Evolutionary conservation across 2,113 vertebrate species (phyloP), one percentile per base, ranked within the genome.

Genomic region (Cynoglossus semilaevis): DNA sequence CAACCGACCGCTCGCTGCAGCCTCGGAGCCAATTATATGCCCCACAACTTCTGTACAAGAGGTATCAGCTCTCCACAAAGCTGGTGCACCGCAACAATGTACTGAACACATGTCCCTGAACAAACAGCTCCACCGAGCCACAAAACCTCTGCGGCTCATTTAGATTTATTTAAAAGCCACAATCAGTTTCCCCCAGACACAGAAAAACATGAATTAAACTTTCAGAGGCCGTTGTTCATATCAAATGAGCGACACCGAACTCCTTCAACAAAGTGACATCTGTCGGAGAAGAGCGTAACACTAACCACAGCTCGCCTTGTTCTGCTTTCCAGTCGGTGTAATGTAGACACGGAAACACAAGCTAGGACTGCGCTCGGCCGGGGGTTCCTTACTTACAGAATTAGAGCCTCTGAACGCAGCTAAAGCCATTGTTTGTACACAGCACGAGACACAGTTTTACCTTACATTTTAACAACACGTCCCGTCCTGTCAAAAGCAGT

Each of bases 291-390:
- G 83, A 77, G 84, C 80, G 86, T 90, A 90, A 90, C 85, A 75
- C 88, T 80, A 90, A 87, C 80, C 87, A 76, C 67, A 81, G 76
- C 67, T 74, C 41, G 73, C 50, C 81, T 64, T 84, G 78, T 81
- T 81, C 17, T 47, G 72, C 84, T 74, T 82, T 83, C 84, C 82
- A 83, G 54, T 62, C 71, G 77, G 71, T 88, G 85, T 87, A 88
- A 90, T 81, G 79, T 82, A 89, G 86, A 90, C 88, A 82, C 11
- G 68, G 82, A 86, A 87, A 90, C 79, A 86, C 79, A 83, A 87
- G 80, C 79, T 85, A 79, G 15, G 80, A 58, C 77, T 69, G 37
- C 67, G 41, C 66, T 68, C 51, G 13, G 73, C 76, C 49, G 3
- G 65, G 57, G 62, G 43, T 68, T 47, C 76, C 82, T 82, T 79